Conservation (phyloP, 2,888 invertebrate genomes). For the Heliconius hortense region DNA sequence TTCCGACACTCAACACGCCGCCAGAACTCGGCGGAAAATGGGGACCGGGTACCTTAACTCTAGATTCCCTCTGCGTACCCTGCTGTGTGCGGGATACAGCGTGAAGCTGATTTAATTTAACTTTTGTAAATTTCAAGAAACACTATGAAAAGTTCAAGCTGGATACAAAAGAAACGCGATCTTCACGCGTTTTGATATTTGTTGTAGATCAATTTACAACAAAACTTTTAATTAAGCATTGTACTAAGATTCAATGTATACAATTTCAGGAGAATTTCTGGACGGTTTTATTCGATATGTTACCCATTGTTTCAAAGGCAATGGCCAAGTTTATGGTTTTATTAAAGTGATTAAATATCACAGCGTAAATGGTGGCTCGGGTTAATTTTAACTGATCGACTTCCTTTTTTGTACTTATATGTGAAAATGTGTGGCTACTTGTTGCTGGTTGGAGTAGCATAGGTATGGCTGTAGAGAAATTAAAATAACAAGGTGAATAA, state of each 20-base stretch:
- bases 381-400: constrained; percentile 47
- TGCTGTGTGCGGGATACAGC: too few species aligned
- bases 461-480: neutral
- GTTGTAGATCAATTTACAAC: constrained; percentile 46
- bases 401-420: constrained; percentile 44
- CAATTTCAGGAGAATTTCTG: constrained; percentile 40
- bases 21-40: too few species aligned
- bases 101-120: too few species aligned
- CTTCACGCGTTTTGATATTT: constrained; percentile 27
- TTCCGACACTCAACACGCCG: too few species aligned
- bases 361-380: constrained; percentile 47
- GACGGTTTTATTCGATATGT: constrained; percentile 47
- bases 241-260: constrained; percentile 43
- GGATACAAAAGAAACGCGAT: constrained; percentile 8
- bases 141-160: neutral
- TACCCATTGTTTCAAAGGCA: constrained; percentile 47
- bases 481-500: neutral
- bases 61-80: too few species aligned
- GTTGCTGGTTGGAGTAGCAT: constrained; percentile 17
- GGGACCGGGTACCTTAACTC: too few species aligned
- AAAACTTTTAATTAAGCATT: constrained; percentile 51
- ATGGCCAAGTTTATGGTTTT: constrained; percentile 47
- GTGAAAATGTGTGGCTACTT: constrained; percentile 22
- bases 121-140: neutral
- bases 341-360: constrained; percentile 54